phyloP scores from a whole-genome alignment of 2,113 vertebrate genomes.

The Dasypus novemcinctus region DNA sequence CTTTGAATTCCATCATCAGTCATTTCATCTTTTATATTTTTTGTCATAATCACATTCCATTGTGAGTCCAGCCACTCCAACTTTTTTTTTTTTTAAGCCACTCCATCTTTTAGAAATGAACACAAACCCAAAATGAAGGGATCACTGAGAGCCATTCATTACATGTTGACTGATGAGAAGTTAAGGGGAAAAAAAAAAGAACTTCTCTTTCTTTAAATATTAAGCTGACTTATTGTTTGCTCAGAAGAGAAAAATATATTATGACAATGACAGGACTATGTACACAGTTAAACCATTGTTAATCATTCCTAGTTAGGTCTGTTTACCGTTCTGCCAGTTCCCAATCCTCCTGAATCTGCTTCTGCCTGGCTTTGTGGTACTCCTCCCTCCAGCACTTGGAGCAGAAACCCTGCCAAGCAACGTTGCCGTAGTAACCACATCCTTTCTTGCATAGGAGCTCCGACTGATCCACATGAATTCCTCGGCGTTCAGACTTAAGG shows the following conservation, averaged over 20 bases:
- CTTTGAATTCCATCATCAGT: background rate
- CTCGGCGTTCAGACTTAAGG: conserved; percentile 91
- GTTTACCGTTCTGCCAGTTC: conserved; percentile 94
- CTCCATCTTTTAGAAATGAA: background rate
- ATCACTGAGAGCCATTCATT: conserved; percentile 1
- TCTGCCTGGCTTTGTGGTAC: conserved; percentile 91
- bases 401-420: conserved; percentile 94
- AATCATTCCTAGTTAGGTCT: background rate
- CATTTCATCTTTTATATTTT: background rate
- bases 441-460: conserved; percentile 97
- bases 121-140: conserved; percentile 9
- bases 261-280: background rate
- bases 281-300: background rate
- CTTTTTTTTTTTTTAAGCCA: too few species aligned
- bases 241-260: background rate
- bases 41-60: background rate
- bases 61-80: background rate
- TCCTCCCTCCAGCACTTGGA: conserved; percentile 98
- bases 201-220: background rate
- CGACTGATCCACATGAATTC: conserved; percentile 96
- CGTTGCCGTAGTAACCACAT: conserved; percentile 97
- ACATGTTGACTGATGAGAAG: background rate
- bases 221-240: background rate
- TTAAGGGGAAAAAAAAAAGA: background rate
- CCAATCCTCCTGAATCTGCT: conserved; percentile 96